phyloP scores from a whole-genome alignment of 1,140 invertebrate species.

The Frieseomelitta varia region DNA sequence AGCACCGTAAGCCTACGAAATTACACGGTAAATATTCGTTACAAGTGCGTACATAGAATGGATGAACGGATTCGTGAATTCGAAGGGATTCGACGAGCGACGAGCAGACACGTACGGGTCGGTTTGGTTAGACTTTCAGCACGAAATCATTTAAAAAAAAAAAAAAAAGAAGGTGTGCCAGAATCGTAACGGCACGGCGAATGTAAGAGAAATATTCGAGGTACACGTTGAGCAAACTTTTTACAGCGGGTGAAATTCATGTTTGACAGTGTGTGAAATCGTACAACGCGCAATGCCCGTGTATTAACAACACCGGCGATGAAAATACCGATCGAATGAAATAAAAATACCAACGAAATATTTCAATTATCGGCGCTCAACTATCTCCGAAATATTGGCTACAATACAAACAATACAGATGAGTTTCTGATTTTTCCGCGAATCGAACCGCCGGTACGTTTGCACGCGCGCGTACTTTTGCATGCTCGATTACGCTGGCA shows the following conservation, averaged over 20 bases:
- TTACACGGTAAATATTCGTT: constrained; percentile 20
- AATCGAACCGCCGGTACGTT: background rate
- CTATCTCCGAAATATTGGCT: background rate
- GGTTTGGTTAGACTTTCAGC: background rate
- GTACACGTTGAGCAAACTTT: background rate
- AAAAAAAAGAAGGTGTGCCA: no score
- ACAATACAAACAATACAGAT: background rate
- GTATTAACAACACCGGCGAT: background rate
- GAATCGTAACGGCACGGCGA: background rate
- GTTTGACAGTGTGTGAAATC: background rate
- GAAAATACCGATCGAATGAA: background rate
- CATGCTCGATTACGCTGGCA: constrained; percentile 24
- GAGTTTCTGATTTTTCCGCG: background rate
- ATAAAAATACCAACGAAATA: background rate
- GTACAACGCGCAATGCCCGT: background rate
- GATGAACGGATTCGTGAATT: background rate
- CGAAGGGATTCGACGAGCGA: background rate
- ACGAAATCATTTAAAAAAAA: no score
- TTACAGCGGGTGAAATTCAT: background rate
- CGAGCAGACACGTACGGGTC: background rate
- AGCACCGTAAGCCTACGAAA: background rate
- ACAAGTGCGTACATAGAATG: background rate
- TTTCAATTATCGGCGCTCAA: background rate
- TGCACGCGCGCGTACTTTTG: background rate
- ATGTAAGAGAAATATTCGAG: background rate